Percentiles rank a stretch among this genome's conserved stretches.
These are phyloP conservation scores for Gadopsis bispinosus DNA, from an alignment of 2,797 vertebrate genomes.

Conservation along the genomic window DNA sequence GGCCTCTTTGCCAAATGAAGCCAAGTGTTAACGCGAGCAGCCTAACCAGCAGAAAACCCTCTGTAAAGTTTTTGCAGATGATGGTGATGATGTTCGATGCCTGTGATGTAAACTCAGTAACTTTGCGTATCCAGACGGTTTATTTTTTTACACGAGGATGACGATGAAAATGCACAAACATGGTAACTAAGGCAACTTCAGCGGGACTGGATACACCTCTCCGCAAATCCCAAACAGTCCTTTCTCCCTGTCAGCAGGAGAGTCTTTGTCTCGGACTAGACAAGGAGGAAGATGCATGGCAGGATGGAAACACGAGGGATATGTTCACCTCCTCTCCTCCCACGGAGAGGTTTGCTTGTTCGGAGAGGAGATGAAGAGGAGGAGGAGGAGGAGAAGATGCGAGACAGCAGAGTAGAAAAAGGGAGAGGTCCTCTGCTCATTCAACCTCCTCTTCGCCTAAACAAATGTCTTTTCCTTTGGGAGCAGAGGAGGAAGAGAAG, in stretches of 20 bases:
- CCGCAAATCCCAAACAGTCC: neutral
- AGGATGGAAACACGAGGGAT: conserved; percentile 9
- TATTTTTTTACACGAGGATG: neutral
- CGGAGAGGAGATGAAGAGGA: conserved; percentile 59
- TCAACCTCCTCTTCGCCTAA: neutral
- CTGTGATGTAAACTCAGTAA: conserved; percentile 46
- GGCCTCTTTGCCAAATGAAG: neutral
- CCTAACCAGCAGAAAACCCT: too few relatives aligned
- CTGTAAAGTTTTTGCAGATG: neutral
- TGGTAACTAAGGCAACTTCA: conserved; percentile 73
- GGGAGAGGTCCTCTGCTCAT: neutral
- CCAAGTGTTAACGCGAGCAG: neutral
- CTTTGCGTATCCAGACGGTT: neutral
- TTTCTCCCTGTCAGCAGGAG: conserved; percentile 10
- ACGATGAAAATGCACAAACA: conserved; percentile 1
- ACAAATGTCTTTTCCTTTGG: conserved; percentile 7
- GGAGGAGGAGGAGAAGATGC: conserved; percentile 51
- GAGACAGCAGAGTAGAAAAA: conserved; percentile 28
- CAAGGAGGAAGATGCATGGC: neutral
- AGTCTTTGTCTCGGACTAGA: conserved; percentile 11
- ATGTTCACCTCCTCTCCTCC: conserved; percentile 28
- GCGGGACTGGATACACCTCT: conserved; percentile 24
- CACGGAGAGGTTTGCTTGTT: conserved; percentile 14
- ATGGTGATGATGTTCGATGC: neutral
- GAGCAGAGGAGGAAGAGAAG: conserved; percentile 4